Evolutionary conservation across 2,797 vertebrate species (phyloP), one percentile per base, ranked within the genome.

Genomic region (Halcyon smyrnensis): DNA sequence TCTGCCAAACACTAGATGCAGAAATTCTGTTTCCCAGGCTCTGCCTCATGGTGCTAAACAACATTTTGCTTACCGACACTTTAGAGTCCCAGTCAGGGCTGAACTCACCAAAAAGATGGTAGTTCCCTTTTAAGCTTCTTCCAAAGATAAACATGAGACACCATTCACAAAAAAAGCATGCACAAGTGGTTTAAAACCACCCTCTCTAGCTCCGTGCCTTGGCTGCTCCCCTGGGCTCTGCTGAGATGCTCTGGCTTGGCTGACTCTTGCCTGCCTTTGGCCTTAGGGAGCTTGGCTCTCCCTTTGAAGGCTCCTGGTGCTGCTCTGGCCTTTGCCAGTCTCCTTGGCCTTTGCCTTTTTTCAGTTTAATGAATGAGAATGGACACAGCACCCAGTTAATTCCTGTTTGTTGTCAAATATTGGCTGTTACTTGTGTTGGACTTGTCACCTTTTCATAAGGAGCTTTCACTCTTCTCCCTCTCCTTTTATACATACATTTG

Each of bases 1-100:
- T 79, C 87, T 79, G 89, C 54, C 78, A 88, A 95, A 95, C 90
- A 89, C 84, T 80, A 96, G 77, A 64, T 67, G 75, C 63, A 71
- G 94, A 92, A 95, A 84, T 50, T 83, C 79, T 39, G 69, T 93
- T 97, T 95, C 51, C 91, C 82, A 89, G 76, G 85, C 48, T 78
- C 90, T 85, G 84, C 78, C 75, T 90, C 23, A 12, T 39, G 50
- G 62, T 34, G 17, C 65, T 83, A 27, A 73, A 69, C 27, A 64
- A 71, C 75, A 67, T 73, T 80, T 63, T 70, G 73, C 74, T 80
- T 91, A 76, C 46, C 48, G 27, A 16, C 63, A 74, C 73, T 86
- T 80, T 63, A 89, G 86, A 94, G 81, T 92, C 82, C 36, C 75
- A 12, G 23, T 50, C 2, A 1, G 21, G 34, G 32, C 39, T 64